A percentile compares a stretch with the other conserved stretches of the same genome.
These are phyloP conservation scores for Chaetodon trifascialis DNA, from an alignment of 2,113 vertebrate genomes.

Conservation along the genomic window DNA sequence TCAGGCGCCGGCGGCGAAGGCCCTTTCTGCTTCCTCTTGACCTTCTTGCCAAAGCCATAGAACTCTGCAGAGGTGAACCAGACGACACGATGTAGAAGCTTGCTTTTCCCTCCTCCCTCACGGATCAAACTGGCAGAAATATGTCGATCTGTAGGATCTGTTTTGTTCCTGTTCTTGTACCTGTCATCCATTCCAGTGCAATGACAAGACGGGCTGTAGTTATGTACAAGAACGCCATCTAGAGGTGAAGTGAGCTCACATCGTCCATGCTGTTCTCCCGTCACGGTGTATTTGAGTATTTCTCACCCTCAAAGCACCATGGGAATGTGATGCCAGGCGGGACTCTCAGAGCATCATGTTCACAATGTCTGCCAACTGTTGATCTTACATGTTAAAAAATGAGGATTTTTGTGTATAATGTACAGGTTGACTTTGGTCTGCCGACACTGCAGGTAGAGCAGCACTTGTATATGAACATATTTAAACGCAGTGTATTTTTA, in stretches of 20 bases:
- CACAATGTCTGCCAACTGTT: conserved; percentile 34
- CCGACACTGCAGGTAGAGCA: conserved; percentile 48
- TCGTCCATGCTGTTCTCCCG: conserved; percentile 11
- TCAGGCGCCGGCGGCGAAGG: conserved; percentile 21
- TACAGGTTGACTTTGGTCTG: conserved; percentile 46
- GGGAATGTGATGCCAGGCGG: conserved; percentile 17
- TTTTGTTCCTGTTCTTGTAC: conserved; percentile 16
- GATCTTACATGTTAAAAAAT: conserved; percentile 47
- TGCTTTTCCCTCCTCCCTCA: conserved; percentile 43
- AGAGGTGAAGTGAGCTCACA: conserved; percentile 35
- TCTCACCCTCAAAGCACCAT: conserved; percentile 20
- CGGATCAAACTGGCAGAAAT: conserved; percentile 39
- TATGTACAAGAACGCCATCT: conserved; percentile 71
- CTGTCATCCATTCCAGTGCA: conserved; percentile 23
- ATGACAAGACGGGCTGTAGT: not conserved
- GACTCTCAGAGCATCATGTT: conserved; percentile 24
- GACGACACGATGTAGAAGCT: conserved; percentile 12
- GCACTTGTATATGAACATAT: conserved; percentile 57
- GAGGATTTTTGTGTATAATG: conserved; percentile 52
- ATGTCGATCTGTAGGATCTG: not conserved
- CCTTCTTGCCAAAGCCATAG: conserved; percentile 82
- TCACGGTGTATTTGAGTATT: conserved; percentile 11
- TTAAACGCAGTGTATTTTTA: conserved; percentile 66
- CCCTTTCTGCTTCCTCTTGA: conserved; percentile 55
- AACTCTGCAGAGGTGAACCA: conserved; percentile 70